Evolutionary conservation across 2,888 invertebrate species (phyloP).

Genomic region (Orthosia incerta): DNA sequence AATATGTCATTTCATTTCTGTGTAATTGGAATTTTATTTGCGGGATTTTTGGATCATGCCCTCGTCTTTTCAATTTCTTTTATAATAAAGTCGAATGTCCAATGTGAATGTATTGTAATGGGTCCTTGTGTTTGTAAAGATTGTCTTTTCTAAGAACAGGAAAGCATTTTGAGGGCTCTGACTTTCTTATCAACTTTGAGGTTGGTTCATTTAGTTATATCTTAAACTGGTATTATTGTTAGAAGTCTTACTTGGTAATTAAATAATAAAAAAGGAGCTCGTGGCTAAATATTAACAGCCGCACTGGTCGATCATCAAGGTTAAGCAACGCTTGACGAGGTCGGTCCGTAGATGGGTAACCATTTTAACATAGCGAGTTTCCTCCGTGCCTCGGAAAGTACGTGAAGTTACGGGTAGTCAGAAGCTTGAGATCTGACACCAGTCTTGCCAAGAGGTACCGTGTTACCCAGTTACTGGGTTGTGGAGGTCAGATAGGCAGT

Average conservation of each 20-base stretch:
- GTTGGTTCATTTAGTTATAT: not conserved
- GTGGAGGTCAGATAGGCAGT: too few relatives aligned
- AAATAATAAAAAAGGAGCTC: too few relatives aligned
- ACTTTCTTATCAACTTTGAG: not conserved
- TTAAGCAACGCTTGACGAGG: too few relatives aligned
- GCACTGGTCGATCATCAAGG: too few relatives aligned
- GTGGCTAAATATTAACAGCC: too few relatives aligned
- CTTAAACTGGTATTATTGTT: not conserved
- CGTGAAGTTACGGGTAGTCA: too few relatives aligned
- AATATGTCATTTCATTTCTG: conserved; percentile 89
- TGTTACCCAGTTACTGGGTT: too few relatives aligned
- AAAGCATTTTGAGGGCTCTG: not conserved
- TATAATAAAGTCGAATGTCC: conserved; percentile 50
- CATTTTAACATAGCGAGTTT: too few relatives aligned
- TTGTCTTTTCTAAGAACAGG: not conserved
- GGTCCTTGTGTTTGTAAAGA: conserved; percentile 11
- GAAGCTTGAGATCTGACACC: too few relatives aligned
- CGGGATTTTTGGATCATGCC: conserved; percentile 87
- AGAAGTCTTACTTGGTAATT: not conserved
- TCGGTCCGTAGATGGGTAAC: too few relatives aligned
- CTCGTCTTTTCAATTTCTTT: conserved; percentile 72
- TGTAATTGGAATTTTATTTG: conserved; percentile 90
- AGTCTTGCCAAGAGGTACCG: too few relatives aligned
- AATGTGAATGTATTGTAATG: conserved; percentile 47
- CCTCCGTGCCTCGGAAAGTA: too few relatives aligned